phyloP scores from a whole-genome alignment of 2,888 invertebrate species.

The Amblyteles armatorius region DNA sequence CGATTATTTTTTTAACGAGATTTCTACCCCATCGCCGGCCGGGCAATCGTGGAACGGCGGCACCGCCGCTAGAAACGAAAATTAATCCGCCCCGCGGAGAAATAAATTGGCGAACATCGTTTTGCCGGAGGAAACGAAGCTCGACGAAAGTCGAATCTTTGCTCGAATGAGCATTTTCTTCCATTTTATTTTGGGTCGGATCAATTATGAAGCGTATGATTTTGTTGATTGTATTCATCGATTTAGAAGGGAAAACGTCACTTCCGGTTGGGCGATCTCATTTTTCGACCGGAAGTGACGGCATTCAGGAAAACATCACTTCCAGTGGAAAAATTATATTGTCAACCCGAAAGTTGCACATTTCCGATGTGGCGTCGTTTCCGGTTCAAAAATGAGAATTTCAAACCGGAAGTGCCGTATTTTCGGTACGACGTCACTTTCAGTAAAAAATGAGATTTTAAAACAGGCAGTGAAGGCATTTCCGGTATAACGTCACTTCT shows the following conservation, averaged over 20 bases:
- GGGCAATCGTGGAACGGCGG: not conserved
- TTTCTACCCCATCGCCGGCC: constrained; percentile 16
- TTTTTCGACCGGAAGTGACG: too few species aligned
- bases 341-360: not conserved
- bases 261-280: not conserved
- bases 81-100: constrained; percentile 39
- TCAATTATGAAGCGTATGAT: not conserved
- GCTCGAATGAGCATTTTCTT: not conserved
- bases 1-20: constrained; percentile 55
- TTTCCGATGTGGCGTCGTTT: too few species aligned
- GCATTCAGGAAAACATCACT: too few species aligned
- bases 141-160: not conserved
- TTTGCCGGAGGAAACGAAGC: not conserved
- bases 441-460: too few species aligned
- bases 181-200: not conserved
- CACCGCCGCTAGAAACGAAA: constrained; percentile 26
- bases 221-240: not conserved
- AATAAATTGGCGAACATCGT: constrained; percentile 25
- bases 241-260: not conserved
- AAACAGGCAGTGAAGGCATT: too few species aligned
- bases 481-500: too few species aligned
- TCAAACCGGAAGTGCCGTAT: too few species aligned
- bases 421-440: too few species aligned
- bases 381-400: too few species aligned
- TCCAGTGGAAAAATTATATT: too few species aligned